phyloP scores from a whole-genome alignment of 2,888 invertebrate genomes.

The Eurytoma adleriae region DNA sequence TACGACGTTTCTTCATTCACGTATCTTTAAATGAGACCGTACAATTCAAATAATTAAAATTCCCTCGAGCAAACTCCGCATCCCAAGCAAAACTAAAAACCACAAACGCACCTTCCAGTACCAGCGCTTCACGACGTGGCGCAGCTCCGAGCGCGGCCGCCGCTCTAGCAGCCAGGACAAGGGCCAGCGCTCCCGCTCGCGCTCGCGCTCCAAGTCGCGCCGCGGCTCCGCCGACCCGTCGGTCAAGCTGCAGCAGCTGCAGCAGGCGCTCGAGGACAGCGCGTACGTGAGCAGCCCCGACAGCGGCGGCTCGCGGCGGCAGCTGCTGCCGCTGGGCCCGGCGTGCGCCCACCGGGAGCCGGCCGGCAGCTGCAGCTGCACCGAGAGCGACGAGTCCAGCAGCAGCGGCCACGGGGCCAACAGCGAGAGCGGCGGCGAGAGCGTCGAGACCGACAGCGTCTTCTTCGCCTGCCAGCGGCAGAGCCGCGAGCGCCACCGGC shows the following conservation, averaged over 20 bases:
- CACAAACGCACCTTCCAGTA: constrained; percentile 19
- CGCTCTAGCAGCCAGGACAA: constrained; percentile 13
- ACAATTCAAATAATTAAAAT: too few species aligned
- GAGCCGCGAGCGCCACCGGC: constrained; percentile 16
- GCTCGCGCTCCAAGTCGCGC: constrained; percentile 18
- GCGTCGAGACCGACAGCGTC: constrained; percentile 91
- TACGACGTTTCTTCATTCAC: too few species aligned
- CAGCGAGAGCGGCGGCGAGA: constrained; percentile 92
- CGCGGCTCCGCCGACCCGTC: not conserved
- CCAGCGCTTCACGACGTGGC: constrained; percentile 47
- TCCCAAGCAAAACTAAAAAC: too few species aligned
- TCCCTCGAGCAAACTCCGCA: too few species aligned
- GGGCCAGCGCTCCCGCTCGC: not conserved
- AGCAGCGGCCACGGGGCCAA: constrained; percentile 79
- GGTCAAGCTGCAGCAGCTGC: not conserved
- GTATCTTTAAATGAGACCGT: too few species aligned
- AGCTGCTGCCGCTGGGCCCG: constrained; percentile 60
- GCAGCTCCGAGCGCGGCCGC: not conserved
- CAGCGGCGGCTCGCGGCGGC: constrained; percentile 77
- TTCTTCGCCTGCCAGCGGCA: constrained; percentile 80
- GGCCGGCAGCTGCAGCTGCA: constrained; percentile 77
- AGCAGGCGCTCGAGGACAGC: constrained; percentile 79
- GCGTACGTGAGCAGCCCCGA: constrained; percentile 90
- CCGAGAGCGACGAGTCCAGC: constrained; percentile 83
- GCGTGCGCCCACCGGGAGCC: constrained; percentile 66